Conservation (phyloP, 2,113 vertebrate genomes). For the Chrysochloris asiatica region DNA sequence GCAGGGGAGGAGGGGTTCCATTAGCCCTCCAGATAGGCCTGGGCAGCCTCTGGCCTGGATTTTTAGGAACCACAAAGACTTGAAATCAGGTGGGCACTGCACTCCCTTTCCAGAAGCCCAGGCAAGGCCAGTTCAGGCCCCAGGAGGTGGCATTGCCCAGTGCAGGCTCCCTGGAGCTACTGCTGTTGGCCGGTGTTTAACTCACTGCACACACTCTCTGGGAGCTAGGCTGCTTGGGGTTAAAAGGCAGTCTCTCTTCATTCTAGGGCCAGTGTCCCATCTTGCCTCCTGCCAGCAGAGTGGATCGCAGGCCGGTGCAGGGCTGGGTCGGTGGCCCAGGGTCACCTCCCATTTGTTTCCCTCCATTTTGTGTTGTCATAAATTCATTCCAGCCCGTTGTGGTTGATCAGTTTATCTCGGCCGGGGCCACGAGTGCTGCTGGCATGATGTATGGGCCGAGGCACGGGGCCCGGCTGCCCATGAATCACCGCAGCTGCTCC, state of each 20-base stretch:
- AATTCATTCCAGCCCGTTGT: slow-evolving; percentile 94
- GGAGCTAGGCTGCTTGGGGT: slow-evolving; percentile 80
- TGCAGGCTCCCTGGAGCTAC: slow-evolving; percentile 24
- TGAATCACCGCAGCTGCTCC: slow-evolving; percentile 94
- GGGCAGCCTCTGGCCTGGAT: slow-evolving; percentile 12
- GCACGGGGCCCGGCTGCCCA: slow-evolving; percentile 90
- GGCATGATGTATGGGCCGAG: slow-evolving; percentile 90
- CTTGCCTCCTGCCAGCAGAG: slow-evolving; percentile 88
- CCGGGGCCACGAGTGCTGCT: slow-evolving; percentile 88
- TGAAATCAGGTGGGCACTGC: not conserved
- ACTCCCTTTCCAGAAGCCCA: accelerated
- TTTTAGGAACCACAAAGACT: not conserved
- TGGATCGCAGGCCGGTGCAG: slow-evolving; percentile 88
- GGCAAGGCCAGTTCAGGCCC: not conserved
- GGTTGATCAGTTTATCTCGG: slow-evolving; percentile 90
- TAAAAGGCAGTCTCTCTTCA: slow-evolving; percentile 89
- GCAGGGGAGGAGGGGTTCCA: not conserved
- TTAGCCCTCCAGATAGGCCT: slow-evolving; percentile 9
- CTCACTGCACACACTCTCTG: slow-evolving; percentile 33
- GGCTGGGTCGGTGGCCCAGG: slow-evolving; percentile 88
- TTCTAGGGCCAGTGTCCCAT: slow-evolving; percentile 89
- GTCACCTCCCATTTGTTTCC: slow-evolving; percentile 93
- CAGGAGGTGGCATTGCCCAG: not conserved
- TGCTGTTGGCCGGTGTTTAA: slow-evolving; percentile 46
- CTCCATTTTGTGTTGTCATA: slow-evolving; percentile 94